Evolutionary conservation across 2,797 vertebrate species (phyloP), one percentile per base, ranked within the genome.

Genomic region (Bufotes viridis): DNA sequence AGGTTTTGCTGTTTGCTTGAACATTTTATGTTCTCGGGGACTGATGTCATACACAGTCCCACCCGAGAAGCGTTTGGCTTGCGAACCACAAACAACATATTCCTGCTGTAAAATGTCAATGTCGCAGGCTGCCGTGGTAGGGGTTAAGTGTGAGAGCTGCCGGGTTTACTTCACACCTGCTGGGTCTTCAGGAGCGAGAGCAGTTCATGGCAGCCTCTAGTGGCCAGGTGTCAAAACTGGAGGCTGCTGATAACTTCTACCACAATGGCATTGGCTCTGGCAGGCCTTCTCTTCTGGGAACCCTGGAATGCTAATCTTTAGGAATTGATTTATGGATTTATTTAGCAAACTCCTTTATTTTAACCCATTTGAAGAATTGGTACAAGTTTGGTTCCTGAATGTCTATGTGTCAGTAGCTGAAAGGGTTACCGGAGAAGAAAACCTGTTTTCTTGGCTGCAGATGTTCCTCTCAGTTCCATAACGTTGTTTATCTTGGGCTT

Each of bases 141-240:
- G 78, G 79, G 55, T 81, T 65, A 81, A 67, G 80, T 65, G 34
- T 81, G 60, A 67, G 63, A 24, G 55, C 76, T 34, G 72, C 53
- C 58, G 65, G 11, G 53, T 75, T 55, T 74, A 3, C 69, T 22
- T 49, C 60, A n/a, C 80, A 86, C 88, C 88, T 86, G 88, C 88
- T 89, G 67, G 24, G 80, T 67, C 17, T 86, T 79, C 55, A 70
- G 80, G 60, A 24, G 53, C 55, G 6, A 61, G 84, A 86, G 72
- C 79, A 24, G n/a, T 79, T 55, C 42, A 49, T 82, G 49, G 81
- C 78, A 69, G 84, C 88, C 79, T 79, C 88, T 89, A 87, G 85
- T 84, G 81, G 80, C 81, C 88, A 87, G 88, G 88, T 89, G 84
- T 87, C 65, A 84, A 80, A 89, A 89, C 85, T 89, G 88, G 84